phyloP scores from a whole-genome alignment of 1,140 invertebrate species.

The Lepeophtheirus salmonis region DNA sequence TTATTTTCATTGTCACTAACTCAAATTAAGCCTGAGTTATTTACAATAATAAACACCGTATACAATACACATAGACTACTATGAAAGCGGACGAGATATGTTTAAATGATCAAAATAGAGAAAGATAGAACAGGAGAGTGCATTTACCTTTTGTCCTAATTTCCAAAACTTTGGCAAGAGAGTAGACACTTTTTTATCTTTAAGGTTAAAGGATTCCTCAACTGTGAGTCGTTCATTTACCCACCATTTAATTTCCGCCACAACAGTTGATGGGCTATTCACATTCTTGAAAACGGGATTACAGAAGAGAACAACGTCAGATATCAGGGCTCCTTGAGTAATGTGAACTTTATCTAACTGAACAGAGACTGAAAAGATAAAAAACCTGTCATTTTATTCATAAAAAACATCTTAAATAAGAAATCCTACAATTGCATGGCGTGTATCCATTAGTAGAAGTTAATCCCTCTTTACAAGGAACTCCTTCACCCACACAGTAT shows the following conservation, averaged over 20 bases:
- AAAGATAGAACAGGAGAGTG: not conserved
- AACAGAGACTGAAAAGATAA: constrained; percentile 5
- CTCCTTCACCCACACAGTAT: constrained; percentile 15
- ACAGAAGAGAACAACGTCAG: constrained; percentile 13
- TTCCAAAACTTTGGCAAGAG: constrained; percentile 12
- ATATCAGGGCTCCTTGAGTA: not conserved
- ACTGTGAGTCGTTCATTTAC: constrained; percentile 8
- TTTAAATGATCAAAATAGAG: too few relatives aligned
- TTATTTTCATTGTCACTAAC: too few relatives aligned
- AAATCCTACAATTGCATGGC: constrained; percentile 16
- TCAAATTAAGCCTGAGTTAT: too few relatives aligned
- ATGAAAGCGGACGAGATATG: too few relatives aligned
- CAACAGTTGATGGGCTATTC: not conserved
- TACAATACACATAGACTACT: too few relatives aligned
- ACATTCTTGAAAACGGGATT: constrained; percentile 4
- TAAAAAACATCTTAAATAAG: not conserved
- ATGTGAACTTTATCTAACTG: not conserved
- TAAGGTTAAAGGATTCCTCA: constrained; percentile 1
- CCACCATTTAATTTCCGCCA: constrained; percentile 10
- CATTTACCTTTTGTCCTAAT: constrained; percentile 13
- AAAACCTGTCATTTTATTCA: not conserved
- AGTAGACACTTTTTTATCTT: not conserved
- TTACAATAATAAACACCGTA: too few relatives aligned
- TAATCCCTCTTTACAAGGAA: constrained; percentile 15
- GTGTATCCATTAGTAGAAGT: constrained; percentile 11